A percentile compares a stretch with the other conserved stretches of the same genome.
Evolutionary conservation across 2,113 vertebrate genomes (phyloP).

Genomic region (Rhadina sibilatrix): DNA sequence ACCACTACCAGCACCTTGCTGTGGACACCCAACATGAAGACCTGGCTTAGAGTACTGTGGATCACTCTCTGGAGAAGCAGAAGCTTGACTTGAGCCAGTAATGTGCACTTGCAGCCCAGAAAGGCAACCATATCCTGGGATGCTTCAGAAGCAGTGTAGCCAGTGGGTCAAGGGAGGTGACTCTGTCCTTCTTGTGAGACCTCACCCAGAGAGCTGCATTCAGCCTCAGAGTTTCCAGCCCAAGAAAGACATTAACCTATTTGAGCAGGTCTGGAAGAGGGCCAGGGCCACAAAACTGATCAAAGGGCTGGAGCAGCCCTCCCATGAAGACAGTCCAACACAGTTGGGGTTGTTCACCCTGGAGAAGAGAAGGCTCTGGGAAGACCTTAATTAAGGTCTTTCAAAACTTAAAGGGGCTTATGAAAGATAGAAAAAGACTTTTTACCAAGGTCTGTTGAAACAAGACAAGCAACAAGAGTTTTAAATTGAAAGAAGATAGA

Average conservation of each 20-base stretch:
- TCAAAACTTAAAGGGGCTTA: neutral
- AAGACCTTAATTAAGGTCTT: neutral
- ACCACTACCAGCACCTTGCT: neutral
- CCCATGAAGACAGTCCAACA: neutral
- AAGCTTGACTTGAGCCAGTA: neutral
- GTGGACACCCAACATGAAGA: neutral
- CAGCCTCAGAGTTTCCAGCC: rapidly evolving
- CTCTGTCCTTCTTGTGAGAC: neutral
- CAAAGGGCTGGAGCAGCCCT: neutral
- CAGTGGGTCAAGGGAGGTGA: neutral
- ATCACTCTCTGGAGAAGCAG: neutral
- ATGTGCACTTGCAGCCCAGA: neutral
- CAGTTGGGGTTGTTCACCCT: neutral
- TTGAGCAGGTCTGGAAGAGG: neutral
- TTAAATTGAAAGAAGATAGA: neutral
- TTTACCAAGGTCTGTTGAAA: neutral
- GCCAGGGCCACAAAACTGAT: neutral
- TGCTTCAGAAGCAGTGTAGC: neutral
- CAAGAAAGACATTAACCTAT: neutral
- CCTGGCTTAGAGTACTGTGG: neutral
- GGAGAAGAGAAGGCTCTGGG: neutral
- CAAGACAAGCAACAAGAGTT: neutral
- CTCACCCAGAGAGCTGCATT: neutral
- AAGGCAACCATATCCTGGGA: rapidly evolving
- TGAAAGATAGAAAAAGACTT: neutral